Evolutionary conservation across 2,797 vertebrate species (phyloP), one percentile per base, ranked within the genome.

Genomic region (Enteromius anoplus): DNA sequence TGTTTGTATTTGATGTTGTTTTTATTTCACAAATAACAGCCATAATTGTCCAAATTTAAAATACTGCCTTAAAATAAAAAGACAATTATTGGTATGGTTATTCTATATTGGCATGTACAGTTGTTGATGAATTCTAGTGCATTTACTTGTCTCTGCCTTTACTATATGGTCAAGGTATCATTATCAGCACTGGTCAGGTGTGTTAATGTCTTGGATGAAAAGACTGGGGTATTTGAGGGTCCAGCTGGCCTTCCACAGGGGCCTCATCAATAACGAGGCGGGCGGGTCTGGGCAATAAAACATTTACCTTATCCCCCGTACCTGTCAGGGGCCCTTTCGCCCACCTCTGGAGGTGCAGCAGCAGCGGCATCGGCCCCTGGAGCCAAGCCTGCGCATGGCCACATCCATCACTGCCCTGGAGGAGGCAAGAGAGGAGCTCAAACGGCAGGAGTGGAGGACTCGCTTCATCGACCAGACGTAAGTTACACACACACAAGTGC

Each of bases 241-340:
- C 81, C 80, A 90, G 78, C 58, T 78, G 77, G 87, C 75, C n/a
- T 1, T 70, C 66, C 65, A 83, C 75, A 40, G 5, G 84, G 76
- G 79, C 85, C 84, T 88, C 81, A 88, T 90, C 78, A 87, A 82
- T 55, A 51, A 86, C 66, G 15, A 84, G 84, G 68, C 66, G 26
- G 75, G 83, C 85, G 66, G 58, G 80, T 71, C n/a, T 71, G 49
- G 72, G 21, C 75, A 86, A 83, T 91, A 88, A 90, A 89, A 80
- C 82, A 47, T 69, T 84, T 80, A 32, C 68, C 11, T 89, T 89
- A 60, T 86, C 85, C 84, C 64, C 82, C 88, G 1, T 90, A 37
- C 81, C 86, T 90, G 78, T 85, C 91, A 99, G 97, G 96, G 95
- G 51, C 95, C 95, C 53, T 95, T 96, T 88, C 95, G 94, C 0